Percentiles rank a stretch among this genome's conserved stretches.
Evolutionary conservation across 2,797 vertebrate species (phyloP).

Genomic region (Lagocephalus sceleratus): DNA sequence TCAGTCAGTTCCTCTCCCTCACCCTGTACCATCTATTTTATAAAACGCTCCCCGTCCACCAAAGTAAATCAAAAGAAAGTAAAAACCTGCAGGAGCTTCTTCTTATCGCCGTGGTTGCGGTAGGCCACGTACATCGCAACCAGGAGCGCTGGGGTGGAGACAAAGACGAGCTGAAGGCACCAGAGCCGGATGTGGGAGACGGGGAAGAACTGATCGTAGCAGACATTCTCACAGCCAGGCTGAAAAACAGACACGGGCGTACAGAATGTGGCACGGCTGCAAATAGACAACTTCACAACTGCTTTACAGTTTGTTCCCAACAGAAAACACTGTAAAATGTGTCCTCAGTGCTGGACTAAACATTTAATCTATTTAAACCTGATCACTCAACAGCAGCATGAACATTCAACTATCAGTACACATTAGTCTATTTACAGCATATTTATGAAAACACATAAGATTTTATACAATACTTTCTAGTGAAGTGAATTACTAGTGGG

Average conservation of each 20-base stretch:
- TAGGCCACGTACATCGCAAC: constrained; percentile 71
- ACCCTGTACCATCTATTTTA: too few species aligned
- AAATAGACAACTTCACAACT: background rate
- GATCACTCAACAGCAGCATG: too few species aligned
- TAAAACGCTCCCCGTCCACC: too few species aligned
- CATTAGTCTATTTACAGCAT: too few species aligned
- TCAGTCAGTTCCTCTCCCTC: too few species aligned
- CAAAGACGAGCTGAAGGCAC: constrained; percentile 77
- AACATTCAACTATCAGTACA: too few species aligned
- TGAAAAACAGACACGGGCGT: constrained; percentile 15
- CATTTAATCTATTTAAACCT: too few species aligned
- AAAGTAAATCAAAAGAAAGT: background rate
- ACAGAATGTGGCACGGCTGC: background rate
- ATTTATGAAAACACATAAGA: too few species aligned
- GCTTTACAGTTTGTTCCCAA: background rate
- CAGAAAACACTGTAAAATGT: background rate
- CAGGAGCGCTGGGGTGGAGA: constrained; percentile 71
- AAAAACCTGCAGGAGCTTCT: constrained; percentile 56
- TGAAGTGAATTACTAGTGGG: too few species aligned
- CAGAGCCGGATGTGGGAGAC: constrained; percentile 78
- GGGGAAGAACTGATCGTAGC: constrained; percentile 78
- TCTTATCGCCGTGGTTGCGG: constrained; percentile 59
- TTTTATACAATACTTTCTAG: too few species aligned
- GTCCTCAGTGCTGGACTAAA: too few species aligned
- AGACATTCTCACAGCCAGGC: constrained; percentile 79